Percentiles rank a stretch among this genome's conserved stretches.
phyloP scores from a whole-genome alignment of 2,888 invertebrate genomes.

The Tenthredo livida region DNA sequence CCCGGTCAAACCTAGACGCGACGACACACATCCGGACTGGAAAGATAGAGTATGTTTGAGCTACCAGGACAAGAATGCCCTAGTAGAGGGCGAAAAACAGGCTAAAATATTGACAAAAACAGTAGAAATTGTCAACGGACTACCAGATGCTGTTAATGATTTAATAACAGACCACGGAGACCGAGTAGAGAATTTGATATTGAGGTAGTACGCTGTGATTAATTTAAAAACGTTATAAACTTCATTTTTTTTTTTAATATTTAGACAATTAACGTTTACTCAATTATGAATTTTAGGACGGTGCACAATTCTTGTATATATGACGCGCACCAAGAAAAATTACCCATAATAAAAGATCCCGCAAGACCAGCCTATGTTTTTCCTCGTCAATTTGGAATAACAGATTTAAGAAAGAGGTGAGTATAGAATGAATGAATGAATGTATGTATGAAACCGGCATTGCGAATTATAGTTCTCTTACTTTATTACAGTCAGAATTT shows the following conservation, averaged over 20 bases:
- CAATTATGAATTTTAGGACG: conserved; percentile 72
- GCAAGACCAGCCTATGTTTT: conserved; percentile 86
- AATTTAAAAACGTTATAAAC: background rate
- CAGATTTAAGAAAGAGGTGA: conserved; percentile 86
- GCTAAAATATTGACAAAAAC: conserved; percentile 91
- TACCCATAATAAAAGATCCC: conserved; percentile 87
- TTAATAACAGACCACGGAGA: conserved; percentile 75
- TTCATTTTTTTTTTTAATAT: background rate
- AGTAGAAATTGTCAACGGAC: conserved; percentile 81
- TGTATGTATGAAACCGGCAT: conserved; percentile 12
- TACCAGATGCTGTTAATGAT: conserved; percentile 82
- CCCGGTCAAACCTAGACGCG: conserved; percentile 74
- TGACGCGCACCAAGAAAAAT: conserved; percentile 89
- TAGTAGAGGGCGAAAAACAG: conserved; percentile 87
- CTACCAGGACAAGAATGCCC: conserved; percentile 82
- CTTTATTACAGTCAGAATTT: conserved; percentile 82
- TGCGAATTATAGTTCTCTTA: background rate
- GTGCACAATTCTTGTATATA: conserved; percentile 85
- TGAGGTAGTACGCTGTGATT: conserved; percentile 77
- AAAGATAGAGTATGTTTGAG: conserved; percentile 82
- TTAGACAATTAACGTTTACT: background rate
- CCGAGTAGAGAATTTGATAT: conserved; percentile 80
- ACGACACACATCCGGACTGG: conserved; percentile 84
- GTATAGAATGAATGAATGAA: conserved; percentile 61
- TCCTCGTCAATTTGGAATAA: conserved; percentile 88